Percentiles rank a stretch among this genome's conserved stretches.
These are phyloP conservation scores for Steromphala cineraria DNA, from an alignment of 2,888 invertebrate species.

Conservation along the genomic window DNA sequence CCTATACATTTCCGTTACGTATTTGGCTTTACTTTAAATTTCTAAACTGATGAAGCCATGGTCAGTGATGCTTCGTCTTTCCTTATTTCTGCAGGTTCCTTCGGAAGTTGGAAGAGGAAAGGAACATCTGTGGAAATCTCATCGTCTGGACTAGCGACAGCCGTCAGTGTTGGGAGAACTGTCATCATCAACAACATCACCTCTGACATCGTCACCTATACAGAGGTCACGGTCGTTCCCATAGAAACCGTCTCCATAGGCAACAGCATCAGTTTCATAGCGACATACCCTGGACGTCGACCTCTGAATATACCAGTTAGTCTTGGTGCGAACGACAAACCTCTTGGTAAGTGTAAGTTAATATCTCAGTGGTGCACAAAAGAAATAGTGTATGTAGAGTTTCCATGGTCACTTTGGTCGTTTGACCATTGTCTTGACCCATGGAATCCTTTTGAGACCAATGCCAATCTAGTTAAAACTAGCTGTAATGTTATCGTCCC, in stretches of 20 bases:
- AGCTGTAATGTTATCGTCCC: no score
- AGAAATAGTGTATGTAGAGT: no score
- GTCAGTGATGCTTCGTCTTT: neutral
- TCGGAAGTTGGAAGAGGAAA: slow-evolving; percentile 58
- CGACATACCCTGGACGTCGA: slow-evolving; percentile 49
- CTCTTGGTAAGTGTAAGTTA: slow-evolving; percentile 33
- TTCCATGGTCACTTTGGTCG: no score
- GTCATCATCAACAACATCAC: slow-evolving; percentile 58
- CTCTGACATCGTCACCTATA: slow-evolving; percentile 56
- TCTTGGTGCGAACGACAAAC: slow-evolving; percentile 38
- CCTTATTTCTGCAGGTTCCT: slow-evolving; percentile 45
- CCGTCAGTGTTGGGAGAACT: slow-evolving; percentile 55
- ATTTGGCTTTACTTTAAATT: neutral
- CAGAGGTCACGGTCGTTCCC: slow-evolving; percentile 64
- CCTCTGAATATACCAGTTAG: slow-evolving; percentile 50
- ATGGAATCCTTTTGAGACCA: no score
- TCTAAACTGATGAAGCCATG: neutral
- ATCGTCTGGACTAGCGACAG: slow-evolving; percentile 57
- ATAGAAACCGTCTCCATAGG: slow-evolving; percentile 48
- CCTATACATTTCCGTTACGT: neutral
- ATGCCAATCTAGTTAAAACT: no score
- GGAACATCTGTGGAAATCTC: slow-evolving; percentile 50
- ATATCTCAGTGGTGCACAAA: no score
- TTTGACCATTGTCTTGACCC: no score
- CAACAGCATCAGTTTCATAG: slow-evolving; percentile 51